Evolutionary conservation across 2,888 invertebrate genomes (phyloP).

Genomic region (Sarcophaga rosellei): DNA sequence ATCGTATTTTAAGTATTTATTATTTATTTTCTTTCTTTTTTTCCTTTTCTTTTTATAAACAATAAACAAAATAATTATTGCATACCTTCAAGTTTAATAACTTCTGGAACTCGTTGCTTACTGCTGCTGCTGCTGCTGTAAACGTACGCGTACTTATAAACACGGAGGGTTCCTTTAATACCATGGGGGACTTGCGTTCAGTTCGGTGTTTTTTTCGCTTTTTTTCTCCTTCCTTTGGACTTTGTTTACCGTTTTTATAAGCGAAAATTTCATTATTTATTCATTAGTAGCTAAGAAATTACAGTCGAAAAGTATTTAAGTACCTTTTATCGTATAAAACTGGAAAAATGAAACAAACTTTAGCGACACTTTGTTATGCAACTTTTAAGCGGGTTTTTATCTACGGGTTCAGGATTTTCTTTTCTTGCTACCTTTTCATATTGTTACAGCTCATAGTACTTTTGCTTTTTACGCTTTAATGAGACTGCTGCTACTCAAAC

Average conservation of each 20-base stretch:
- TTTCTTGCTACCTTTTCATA: background rate
- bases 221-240: conserved; percentile 28
- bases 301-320: conserved; percentile 62
- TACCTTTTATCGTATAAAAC: conserved; percentile 53
- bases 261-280: conserved; percentile 66
- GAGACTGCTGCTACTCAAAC: conserved; percentile 47
- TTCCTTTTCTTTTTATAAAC: conserved; percentile 4
- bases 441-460: conserved; percentile 13
- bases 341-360: conserved; percentile 64
- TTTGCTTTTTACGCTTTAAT: conserved; percentile 12
- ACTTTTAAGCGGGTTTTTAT: conserved; percentile 61
- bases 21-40: conserved; percentile 5
- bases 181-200: background rate
- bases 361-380: conserved; percentile 69
- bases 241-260: conserved; percentile 33
- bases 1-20: conserved; percentile 14
- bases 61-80: conserved; percentile 68
- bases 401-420: conserved; percentile 34
- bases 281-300: conserved; percentile 64
- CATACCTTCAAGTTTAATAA: conserved; percentile 63
- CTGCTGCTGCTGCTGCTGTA: background rate
- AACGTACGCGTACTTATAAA: background rate
- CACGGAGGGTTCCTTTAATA: background rate
- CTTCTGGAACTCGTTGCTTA: conserved; percentile 8
- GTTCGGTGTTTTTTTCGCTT: background rate